Base-by-base conservation (phyloP, 1,140 invertebrate genomes). In the Lasioglossum baleicum region DNA sequence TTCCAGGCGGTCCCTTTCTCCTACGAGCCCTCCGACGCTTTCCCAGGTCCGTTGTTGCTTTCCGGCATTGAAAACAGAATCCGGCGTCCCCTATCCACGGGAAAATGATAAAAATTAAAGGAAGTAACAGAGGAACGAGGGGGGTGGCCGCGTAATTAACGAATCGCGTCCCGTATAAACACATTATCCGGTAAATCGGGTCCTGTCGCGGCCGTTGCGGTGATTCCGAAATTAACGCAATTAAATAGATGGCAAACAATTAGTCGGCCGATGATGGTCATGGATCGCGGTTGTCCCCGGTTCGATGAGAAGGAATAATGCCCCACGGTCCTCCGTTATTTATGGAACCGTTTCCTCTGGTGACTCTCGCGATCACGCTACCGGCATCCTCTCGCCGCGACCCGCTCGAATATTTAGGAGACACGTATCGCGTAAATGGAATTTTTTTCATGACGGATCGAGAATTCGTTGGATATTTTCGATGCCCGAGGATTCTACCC, bases 141-240 rank as follows among this genome's bases (percentile, higher is more conserved):
- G 13, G 1, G 8, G 1, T 2, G 10, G 13, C 26, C 10, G 22
- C 7, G 63, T 44, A 75, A 68, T 75, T 68, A 75, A 60, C 74
- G 60, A 68, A 58, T 70, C 67, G 56, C 60, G 58, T 51, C 7
- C 42, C 26, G 58, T 40, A 68, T 78, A 78, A 78, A 83, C 40
- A 64, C 69, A 56, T 70, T 61, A 44, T 20, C 17, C 31, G 63
- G 58, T 42, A 65, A 83, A 76, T 82, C 64, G 73, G 51, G 60
- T 67, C 60, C 73, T 22, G 58, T 22, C 56, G 64, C 61, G 69
- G 68, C 26, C 67, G n/a, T 64, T 31, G 82, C 53, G 74, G 68
- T 82, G 42, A 73, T 79, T 73, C 61, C 42, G 65, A 56, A 69
- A 83, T 83, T 83, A 79, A 83, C 76, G 81, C 64, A 60, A 83